These are phyloP conservation scores for Psilanteris sp. DNA, from an alignment of 1,140 invertebrate species.

Conservation along the genomic window DNA sequence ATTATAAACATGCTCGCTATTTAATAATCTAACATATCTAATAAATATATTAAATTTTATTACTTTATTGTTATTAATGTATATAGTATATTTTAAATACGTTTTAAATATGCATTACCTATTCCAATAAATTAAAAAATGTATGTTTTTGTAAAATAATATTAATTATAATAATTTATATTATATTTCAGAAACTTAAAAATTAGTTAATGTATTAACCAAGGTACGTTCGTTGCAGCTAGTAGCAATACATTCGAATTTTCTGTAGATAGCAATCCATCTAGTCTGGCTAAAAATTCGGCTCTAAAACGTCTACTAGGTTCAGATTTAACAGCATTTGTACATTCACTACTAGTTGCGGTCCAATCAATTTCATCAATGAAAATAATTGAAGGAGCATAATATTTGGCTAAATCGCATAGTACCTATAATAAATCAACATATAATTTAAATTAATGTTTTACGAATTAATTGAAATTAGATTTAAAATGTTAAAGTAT, in stretches of 20 bases:
- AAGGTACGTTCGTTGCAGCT: slow-evolving; percentile 94
- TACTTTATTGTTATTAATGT: too few relatives aligned
- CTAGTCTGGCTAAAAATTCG: slow-evolving; percentile 94
- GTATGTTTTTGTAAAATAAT: too few relatives aligned
- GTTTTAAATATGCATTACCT: too few relatives aligned
- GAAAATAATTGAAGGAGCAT: slow-evolving; percentile 96
- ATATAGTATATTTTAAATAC: too few relatives aligned
- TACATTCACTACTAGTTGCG: slow-evolving; percentile 84
- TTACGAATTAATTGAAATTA: too few relatives aligned
- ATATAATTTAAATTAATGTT: too few relatives aligned
- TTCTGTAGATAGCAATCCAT: slow-evolving; percentile 85
- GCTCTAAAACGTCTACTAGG: slow-evolving; percentile 94
- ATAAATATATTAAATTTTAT: too few relatives aligned
- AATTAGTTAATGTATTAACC: slow-evolving; percentile 80
- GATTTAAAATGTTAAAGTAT: too few relatives aligned
- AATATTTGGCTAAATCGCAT: slow-evolving; percentile 93
- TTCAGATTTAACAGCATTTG: slow-evolving; percentile 89
- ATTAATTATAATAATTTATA: too few relatives aligned
- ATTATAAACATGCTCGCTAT: too few relatives aligned
- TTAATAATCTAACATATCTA: too few relatives aligned
- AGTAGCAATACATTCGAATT: slow-evolving; percentile 86
- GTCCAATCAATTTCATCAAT: slow-evolving; percentile 97
- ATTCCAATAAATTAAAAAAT: too few relatives aligned
- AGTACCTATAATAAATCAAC: slow-evolving; percentile 82
- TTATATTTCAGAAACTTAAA: slow-evolving; percentile 1